Evolutionary conservation across 2,888 invertebrate species (phyloP), one percentile per base, ranked within the genome.

Genomic region (Ochropleura leucogaster): DNA sequence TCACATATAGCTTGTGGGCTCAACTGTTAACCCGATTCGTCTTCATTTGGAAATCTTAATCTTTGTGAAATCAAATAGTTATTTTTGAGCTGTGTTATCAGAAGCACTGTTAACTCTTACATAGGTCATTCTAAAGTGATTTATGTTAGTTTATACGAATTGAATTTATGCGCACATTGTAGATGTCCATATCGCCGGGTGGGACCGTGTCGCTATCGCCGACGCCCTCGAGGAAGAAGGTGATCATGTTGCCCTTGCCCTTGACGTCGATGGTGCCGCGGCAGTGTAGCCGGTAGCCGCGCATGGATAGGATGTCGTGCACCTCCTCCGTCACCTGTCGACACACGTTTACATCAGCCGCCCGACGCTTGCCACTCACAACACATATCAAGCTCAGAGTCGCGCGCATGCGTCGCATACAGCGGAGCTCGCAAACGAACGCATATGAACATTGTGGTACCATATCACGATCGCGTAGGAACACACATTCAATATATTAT

Each of bases 231-330:
- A 98, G 96, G 93, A 99, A 98, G 95, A 98, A 99, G 0, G 99
- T 99, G 82, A 98, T 97, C 99, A 99, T 99, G 85, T 98, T 98
- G 40, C 99, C 99, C 94, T 99, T 99, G 73, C 99, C 99, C 94
- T 99, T 99, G 18, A 99, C 99, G 89, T 98, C 98, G 70, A 99
- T 98, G 79, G 97, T 97, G 30, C 99, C 99, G 7, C 99, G 97
- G 93, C 99, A 99, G 47, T 97, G 97, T 60, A 99, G 96, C 57
- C 97, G 97, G 95, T 98, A 99, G 59, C 99, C 98, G 76, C 98
- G 98, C 20, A 97, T 94, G 84, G 97, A 95, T 64, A 99, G 96
- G 87, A 99, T 98, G 89, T 98, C 98, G 92, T 98, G 98, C 79
- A 98, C 98, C 94, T 99, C 99, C 91, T 98, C 97, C 2, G 99